phyloP scores from a whole-genome alignment of 2,888 invertebrate genomes.

The Terebella lapidaria region DNA sequence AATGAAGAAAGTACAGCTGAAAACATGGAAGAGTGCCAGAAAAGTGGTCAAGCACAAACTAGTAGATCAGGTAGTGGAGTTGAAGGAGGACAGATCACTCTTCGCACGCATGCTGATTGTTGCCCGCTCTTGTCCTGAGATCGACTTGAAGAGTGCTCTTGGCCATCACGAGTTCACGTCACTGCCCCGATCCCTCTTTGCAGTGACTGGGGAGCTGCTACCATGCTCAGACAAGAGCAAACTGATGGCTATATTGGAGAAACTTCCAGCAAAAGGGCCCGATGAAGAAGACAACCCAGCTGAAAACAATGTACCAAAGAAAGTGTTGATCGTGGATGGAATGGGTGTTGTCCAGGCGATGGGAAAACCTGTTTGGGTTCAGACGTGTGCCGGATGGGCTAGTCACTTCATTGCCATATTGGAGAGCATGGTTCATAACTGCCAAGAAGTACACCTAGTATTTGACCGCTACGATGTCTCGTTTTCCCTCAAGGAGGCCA shows the following conservation, averaged over 20 bases:
- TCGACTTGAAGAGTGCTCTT: neutral
- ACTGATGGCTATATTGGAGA: neutral
- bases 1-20: conserved; percentile 2
- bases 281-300: too few relatives aligned
- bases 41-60: too few relatives aligned
- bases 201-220: neutral
- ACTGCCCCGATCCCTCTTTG: neutral
- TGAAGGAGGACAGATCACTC: too few relatives aligned
- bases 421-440: neutral
- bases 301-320: neutral
- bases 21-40: too few relatives aligned
- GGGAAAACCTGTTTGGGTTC: neutral
- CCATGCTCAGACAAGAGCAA: neutral
- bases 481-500: neutral
- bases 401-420: neutral
- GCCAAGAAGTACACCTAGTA: neutral
- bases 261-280: neutral
- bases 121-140: too few relatives aligned
- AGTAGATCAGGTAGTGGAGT: too few relatives aligned
- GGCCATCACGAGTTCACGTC: neutral
- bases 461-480: neutral
- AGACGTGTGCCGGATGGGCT: neutral
- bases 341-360: conserved; percentile 1
- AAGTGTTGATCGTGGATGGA: neutral
- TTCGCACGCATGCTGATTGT: too few relatives aligned